Evolutionary conservation across 1,140 invertebrate genomes (phyloP).

Genomic region (Triops cancriformis): DNA sequence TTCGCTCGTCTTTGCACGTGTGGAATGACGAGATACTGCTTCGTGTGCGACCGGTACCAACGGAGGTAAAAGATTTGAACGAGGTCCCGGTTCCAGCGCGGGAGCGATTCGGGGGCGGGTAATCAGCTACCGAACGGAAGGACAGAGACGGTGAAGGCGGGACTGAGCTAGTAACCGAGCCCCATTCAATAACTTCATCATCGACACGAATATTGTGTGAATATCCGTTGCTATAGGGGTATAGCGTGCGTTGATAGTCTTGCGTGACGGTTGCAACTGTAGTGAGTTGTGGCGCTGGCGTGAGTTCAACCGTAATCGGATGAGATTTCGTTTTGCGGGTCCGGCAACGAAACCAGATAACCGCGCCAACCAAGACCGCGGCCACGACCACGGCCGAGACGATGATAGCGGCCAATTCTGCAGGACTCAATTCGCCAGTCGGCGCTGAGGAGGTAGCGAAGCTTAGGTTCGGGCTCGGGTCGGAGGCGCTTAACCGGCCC

Average conservation of each 20-base stretch:
- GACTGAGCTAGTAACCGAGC: constrained; percentile 22
- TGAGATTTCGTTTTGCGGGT: not conserved
- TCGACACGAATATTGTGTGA: not conserved
- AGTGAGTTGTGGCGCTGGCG: not conserved
- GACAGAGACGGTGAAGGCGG: constrained; percentile 23
- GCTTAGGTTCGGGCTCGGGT: not conserved
- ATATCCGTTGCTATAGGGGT: not conserved
- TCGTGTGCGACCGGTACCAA: constrained; percentile 16
- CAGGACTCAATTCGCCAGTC: not conserved
- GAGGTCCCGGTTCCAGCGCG: constrained; percentile 26
- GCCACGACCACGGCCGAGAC: not conserved
- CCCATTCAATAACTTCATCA: constrained; percentile 22
- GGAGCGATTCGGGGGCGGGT: constrained; percentile 19
- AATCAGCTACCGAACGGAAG: constrained; percentile 23
- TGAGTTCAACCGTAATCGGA: not conserved
- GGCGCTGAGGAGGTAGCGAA: not conserved
- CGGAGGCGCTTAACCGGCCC: not conserved
- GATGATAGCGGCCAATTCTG: not conserved
- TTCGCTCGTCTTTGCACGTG: constrained; percentile 24
- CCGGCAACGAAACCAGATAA: not conserved
- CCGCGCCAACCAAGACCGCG: not conserved
- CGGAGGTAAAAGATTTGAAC: constrained; percentile 19
- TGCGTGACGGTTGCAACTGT: not conserved
- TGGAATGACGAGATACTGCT: constrained; percentile 22
- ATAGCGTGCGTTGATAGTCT: not conserved